Base-by-base conservation (phyloP, 1,140 invertebrate genomes). In the Microplitis mediator region DNA sequence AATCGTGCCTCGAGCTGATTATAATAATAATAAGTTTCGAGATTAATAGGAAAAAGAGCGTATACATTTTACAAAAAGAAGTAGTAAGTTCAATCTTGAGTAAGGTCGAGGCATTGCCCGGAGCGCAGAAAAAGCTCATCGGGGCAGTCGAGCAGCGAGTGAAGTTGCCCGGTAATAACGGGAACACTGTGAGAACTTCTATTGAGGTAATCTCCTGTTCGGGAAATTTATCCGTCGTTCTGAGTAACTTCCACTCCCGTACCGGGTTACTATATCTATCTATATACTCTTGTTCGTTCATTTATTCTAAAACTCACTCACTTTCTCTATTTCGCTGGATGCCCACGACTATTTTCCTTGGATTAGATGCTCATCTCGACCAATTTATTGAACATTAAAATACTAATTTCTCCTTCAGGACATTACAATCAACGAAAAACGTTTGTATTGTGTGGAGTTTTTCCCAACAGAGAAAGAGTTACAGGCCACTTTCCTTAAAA, bases 141-240 rank as follows among this genome's bases (percentile, higher is more conserved):
- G 61, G 5, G 45, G 35, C 34, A 56, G 61, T 66, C 16, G 70
- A 69, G 58, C 45, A 39, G 34, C 56, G n/a, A 56, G 64, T 56
- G 65, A 71, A 67, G 65, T 72, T 74, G 63, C 50, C 73, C 73
- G 69, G 73, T 74, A 74, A 74, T 74, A 74, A 74, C 69, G 69
- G 50, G 16, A 16, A 71, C 64, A 62, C 67, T 65, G 69, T 65
- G 65, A 74, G 71, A 67, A 72, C 16, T 58, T 45, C 34, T 70
- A 71, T 71, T 81, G 79, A 74, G 73, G 78, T 82, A 82, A 82
- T 82, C 81, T 82, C 80, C 81, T 80, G 79, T 80, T 81, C 74
- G 77, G 80, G 80, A 81, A 81, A 82, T 82, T 82, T 82, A 82
- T 82, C 78, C 80, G 68, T 75, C 79, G 78, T 81, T 73, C 75